Evolutionary conservation across 2,888 invertebrate genomes (phyloP), one percentile per base, ranked within the genome.

Genomic region (Palloptera scutellata): DNA sequence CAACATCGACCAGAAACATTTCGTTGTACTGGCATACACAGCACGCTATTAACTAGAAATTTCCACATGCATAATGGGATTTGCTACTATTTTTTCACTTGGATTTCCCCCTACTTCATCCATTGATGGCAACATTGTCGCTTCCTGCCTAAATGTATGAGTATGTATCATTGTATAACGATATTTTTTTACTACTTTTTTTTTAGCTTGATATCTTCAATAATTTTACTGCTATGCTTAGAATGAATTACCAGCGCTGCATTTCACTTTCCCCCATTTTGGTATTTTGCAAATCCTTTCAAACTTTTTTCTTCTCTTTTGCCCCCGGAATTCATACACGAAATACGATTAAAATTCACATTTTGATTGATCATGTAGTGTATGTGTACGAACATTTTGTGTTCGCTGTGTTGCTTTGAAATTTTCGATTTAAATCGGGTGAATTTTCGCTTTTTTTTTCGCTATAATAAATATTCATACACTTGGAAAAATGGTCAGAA

Each of bases 341-440:
- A 77, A 75, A 78, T 78, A 75, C 77, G 76, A 78, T 78, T 78
- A 78, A 55, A 78, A 78, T 78, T 78, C 75, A 76, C 73, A 75
- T 73, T 77, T 78, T 78, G 78, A 78, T 78, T 78, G 78, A 78
- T 78, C 78, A 71, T 77, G 20, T 59, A 53, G 54, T 57, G 17
- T 12, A 20, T 43, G 17, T 61, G 12, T 48, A 12, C 15, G 15
- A 15, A 15, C 12, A 48, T 48, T 48, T 15, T n/a, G 12, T 48
- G 8, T 48, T 48, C 48, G n/a, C n/a, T n/a, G n/a, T n/a, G n/a
- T 30, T 4, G 30, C 30, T 30, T 30, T 30, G 30, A 30, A 30
- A 30, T 30, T 30, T n/a, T 12, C 48, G 2, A n/a, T 15, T 15
- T 8, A 12, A 12, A 48, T 48, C 15, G 48, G 48, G 4, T 5